phyloP scores from a whole-genome alignment of 2,888 invertebrate species.

The Flexamia atlantica region DNA sequence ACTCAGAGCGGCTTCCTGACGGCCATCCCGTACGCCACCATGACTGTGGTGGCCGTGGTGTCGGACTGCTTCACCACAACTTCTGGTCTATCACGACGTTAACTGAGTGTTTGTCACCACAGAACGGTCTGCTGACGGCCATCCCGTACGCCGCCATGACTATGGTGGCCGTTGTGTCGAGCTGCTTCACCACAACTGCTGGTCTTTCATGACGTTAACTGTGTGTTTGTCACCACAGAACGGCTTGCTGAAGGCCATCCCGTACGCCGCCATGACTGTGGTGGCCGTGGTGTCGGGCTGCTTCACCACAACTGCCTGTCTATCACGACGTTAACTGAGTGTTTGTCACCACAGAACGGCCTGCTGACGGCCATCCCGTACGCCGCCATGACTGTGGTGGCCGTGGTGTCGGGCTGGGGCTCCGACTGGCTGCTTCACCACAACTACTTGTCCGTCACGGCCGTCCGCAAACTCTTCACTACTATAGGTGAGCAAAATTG shows the following conservation, averaged over 20 bases:
- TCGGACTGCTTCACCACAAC: too few species aligned
- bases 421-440: constrained; percentile 80
- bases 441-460: constrained; percentile 73
- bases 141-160: constrained; percentile 60
- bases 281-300: constrained; percentile 82
- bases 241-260: constrained; percentile 57
- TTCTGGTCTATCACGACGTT: too few species aligned
- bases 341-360: constrained; percentile 51
- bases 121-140: constrained; percentile 61
- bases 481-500: constrained; percentile 71
- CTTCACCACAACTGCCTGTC: constrained; percentile 72
- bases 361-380: constrained; percentile 58
- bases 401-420: constrained; percentile 80
- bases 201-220: constrained; percentile 72
- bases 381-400: constrained; percentile 74
- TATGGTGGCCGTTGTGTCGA: constrained; percentile 81
- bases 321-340: constrained; percentile 71
- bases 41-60: too few species aligned
- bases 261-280: constrained; percentile 70
- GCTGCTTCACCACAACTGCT: constrained; percentile 76
- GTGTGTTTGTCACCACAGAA: constrained; percentile 38
- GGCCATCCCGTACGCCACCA: constrained; percentile 57
- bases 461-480: constrained; percentile 75
- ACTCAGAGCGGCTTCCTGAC: constrained; percentile 60
- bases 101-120: background rate